Base-by-base conservation (phyloP, 2,888 invertebrate genomes). In the Latheticus oryzae region DNA sequence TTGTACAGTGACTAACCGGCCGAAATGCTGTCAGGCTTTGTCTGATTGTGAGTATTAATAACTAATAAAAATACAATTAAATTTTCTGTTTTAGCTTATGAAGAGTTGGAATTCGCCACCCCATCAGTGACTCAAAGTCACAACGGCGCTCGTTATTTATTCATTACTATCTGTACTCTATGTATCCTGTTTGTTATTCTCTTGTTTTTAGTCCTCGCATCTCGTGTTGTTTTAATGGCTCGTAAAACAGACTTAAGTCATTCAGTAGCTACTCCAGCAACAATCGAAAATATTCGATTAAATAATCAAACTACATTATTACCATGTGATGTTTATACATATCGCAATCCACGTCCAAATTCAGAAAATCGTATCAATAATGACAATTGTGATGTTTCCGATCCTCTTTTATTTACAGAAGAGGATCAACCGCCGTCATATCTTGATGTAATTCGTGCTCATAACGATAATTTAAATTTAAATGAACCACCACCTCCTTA, bases 401-500 rank as follows among this genome's bases (percentile, higher is more conserved):
- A 76, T 63, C 74, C 74, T 1, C 56, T 76, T n/a, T 54, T 75
- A 7, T 16, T 59, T 52, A 35, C 33, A 28, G 26, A 58, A 9
- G 55, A 53, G 9, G 76, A 77, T 62, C 73, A 73, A 55, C 77
- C 77, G 3, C 77, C 77, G 5, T 71, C 76, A 1, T 77, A 77
- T 56, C 61, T 74, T 4, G 77, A 77, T 28, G 72, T 74, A 2
- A 63, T 75, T 13, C 23, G 33, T 16, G 47, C 33, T 32, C 63
- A 67, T 19, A 69, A 61, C 37, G 62, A 62, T 15, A 43, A 62
- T 35, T 59, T 63, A 7, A 54, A 53, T 37, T 37, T 57, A 15
- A 65, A 57, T 15, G 80, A 79, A 16, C 81, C 82, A 1, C 82
- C 82, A n/a, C 82, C 82, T 16, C 81, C 81, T 0, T 82, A 81